Conservation (phyloP, 1,140 invertebrate species). For the Ceratina japonica region DNA sequence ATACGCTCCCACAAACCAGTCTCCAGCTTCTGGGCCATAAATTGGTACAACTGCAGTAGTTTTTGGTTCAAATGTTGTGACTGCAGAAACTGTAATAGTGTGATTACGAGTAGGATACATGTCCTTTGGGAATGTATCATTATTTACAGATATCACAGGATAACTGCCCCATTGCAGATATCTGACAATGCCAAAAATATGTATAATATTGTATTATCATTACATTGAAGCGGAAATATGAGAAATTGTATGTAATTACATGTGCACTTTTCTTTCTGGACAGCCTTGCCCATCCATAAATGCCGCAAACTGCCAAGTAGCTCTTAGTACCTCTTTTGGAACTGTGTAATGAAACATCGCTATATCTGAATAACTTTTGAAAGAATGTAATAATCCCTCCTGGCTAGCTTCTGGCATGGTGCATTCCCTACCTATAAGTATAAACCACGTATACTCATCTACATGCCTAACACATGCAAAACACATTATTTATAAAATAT, state of each 20-base stretch:
- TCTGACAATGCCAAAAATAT: slow-evolving; percentile 69
- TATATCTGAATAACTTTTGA: slow-evolving; percentile 79
- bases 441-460: background rate
- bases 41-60: slow-evolving; percentile 76
- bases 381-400: slow-evolving; percentile 79
- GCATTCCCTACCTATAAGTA: slow-evolving; percentile 32
- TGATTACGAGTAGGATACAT: slow-evolving; percentile 72
- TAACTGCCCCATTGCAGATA: slow-evolving; percentile 82
- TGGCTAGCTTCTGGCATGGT: slow-evolving; percentile 78
- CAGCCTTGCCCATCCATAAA: slow-evolving; percentile 79
- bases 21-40: slow-evolving; percentile 80
- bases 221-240: background rate
- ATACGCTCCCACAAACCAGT: slow-evolving; percentile 82
- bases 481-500: too few species aligned
- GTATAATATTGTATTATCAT: background rate
- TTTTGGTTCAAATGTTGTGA: slow-evolving; percentile 77
- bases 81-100: slow-evolving; percentile 71
- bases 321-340: slow-evolving; percentile 77
- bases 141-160: slow-evolving; percentile 80
- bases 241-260: slow-evolving; percentile 69
- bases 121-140: slow-evolving; percentile 76
- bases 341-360: slow-evolving; percentile 80
- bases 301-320: slow-evolving; percentile 81
- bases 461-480: too few species aligned
- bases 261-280: slow-evolving; percentile 75